Evolutionary conservation across 2,113 vertebrate species (phyloP).

Genomic region (Calypte anna): DNA sequence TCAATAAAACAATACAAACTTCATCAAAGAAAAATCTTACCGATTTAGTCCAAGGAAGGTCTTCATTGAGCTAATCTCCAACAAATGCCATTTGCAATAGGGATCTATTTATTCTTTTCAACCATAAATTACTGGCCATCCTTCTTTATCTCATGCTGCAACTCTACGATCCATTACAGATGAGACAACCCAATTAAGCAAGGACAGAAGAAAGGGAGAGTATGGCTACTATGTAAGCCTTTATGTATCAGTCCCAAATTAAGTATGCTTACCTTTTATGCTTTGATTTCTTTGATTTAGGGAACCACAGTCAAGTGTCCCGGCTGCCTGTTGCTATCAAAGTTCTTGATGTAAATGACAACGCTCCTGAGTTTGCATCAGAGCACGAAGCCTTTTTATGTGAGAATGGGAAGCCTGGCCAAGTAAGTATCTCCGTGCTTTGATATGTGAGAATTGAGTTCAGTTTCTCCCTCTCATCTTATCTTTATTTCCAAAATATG

Average conservation of each 20-base stretch:
- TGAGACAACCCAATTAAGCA: conserved; percentile 28
- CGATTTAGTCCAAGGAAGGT: conserved; percentile 55
- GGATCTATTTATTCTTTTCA: conserved; percentile 51
- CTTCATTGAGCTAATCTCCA: conserved; percentile 55
- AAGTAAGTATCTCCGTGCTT: conserved; percentile 81
- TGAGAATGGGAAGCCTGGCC: conserved; percentile 96
- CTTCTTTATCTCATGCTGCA: conserved; percentile 8
- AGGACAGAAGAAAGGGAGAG: not conserved
- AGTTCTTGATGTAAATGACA: conserved; percentile 99
- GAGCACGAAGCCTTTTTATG: conserved; percentile 95
- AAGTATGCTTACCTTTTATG: conserved; percentile 18
- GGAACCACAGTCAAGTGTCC: conserved; percentile 97
- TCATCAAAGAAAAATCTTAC: conserved; percentile 58
- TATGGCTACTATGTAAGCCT: not conserved
- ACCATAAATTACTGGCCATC: not conserved
- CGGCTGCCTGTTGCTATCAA: conserved; percentile 92
- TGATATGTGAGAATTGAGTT: not conserved
- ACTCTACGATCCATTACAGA: not conserved
- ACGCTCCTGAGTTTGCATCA: conserved; percentile 93
- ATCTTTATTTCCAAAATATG: not conserved
- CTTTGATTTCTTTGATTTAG: conserved; percentile 76
- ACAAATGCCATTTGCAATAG: conserved; percentile 53
- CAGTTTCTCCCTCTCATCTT: not conserved
- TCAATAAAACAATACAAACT: conserved; percentile 72
- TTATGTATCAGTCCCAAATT: conserved; percentile 3